Base-by-base conservation (phyloP, 2,888 invertebrate genomes). In the Ochropacha duplaris region DNA sequence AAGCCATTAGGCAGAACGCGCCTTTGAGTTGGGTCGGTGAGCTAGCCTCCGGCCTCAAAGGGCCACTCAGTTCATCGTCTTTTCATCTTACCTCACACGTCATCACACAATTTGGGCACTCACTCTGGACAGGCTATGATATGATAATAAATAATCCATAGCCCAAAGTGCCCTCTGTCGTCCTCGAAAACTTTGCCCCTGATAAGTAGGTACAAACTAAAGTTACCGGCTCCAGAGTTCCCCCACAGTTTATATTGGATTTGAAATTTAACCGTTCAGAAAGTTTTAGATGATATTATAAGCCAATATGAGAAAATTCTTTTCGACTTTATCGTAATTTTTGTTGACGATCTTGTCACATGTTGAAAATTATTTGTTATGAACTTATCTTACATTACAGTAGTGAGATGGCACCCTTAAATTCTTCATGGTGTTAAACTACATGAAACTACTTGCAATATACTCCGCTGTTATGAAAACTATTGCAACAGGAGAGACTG, bases 1-100 rank as follows among this genome's bases (percentile, higher is more conserved):
- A 76, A 74, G 74, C 86, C 84, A 87, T 88, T 88, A 88, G 80
- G 76, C 78, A 79, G 71, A 69, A 71, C 66, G 66, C 72, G 71
- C 74, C 77, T 81, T 84, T 87, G 85, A 87, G 85, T 74, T 78
- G 86, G 87, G 86, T 87, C 81, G 78, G 70, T 74, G 72, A 72
- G 69, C 74, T 74, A 71, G 75, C 78, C 73, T 64, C 71, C 66
- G 69, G 70, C 72, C 73, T 83, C 84, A 84, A 84, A 85, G 79
- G 79, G 69, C 81, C 78, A 83, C 82, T 77, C 76, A 75, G 74
- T 81, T 80, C 81, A 78, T 82, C 84, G 81, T 79, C 83, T 83
- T 85, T 85, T 86, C 86, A 83, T 82, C 80, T 79, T 71, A 70
- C 74, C 72, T 77, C 72, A 74, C 80, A 76, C 80, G 76, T 81